These are phyloP conservation scores for Thysanoteuthis rhombus DNA, from an alignment of 2,888 invertebrate genomes.

Conservation along the genomic window DNA sequence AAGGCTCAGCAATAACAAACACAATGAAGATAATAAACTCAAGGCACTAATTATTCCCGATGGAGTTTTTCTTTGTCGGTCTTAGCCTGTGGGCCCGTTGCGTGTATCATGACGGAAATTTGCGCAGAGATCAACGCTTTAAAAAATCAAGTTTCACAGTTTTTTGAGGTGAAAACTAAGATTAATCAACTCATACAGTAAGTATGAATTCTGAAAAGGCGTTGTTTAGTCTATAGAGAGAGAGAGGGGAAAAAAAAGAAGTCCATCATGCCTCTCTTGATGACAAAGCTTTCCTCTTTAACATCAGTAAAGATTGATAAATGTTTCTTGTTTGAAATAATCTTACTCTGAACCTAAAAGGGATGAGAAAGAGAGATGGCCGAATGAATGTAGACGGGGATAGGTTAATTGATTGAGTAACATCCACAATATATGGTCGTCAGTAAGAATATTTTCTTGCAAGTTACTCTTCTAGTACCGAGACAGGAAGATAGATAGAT, in stretches of 20 bases:
- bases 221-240: not conserved
- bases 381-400: not conserved
- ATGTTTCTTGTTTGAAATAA: no score
- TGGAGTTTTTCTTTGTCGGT: not conserved
- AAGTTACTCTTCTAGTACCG: not conserved
- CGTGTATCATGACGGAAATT: not conserved
- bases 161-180: not conserved
- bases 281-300: not conserved
- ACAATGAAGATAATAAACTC: not conserved
- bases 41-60: not conserved
- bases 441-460: not conserved
- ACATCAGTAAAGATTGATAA: not conserved
- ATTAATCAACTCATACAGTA: not conserved
- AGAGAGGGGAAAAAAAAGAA: not conserved
- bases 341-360: not conserved
- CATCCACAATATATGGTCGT: not conserved
- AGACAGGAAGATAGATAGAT: not conserved
- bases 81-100: not conserved
- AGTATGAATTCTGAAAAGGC: not conserved
- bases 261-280: not conserved
- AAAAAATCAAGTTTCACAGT: not conserved
- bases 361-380: not conserved
- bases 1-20: not conserved
- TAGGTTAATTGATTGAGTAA: not conserved
- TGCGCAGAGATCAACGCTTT: no score